Conservation (phyloP, 2,797 vertebrate genomes). For the Buphagus erythrorhynchus region DNA sequence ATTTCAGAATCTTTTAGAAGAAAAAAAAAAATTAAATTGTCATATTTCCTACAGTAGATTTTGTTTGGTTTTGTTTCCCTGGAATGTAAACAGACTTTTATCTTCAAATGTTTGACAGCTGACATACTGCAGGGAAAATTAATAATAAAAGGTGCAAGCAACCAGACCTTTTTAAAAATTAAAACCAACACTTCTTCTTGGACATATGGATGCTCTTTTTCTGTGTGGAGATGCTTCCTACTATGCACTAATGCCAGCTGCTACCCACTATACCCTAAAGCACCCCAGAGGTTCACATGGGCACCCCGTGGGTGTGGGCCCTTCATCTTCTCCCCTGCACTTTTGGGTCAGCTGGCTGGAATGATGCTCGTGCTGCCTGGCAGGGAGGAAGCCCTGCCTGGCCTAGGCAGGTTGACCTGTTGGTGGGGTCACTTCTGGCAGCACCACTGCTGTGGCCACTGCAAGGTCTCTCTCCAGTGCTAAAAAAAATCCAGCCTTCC, state of each 20-base stretch:
- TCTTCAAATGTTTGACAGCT: neutral
- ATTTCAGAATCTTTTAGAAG: neutral
- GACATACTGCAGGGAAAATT: neutral
- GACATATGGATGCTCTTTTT: neutral
- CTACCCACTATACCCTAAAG: neutral
- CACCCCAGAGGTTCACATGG: neutral
- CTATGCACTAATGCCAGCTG: neutral
- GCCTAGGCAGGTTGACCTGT: neutral
- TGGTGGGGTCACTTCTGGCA: neutral
- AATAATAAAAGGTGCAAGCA: neutral
- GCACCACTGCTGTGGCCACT: neutral
- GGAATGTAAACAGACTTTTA: neutral
- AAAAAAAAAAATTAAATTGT: neutral
- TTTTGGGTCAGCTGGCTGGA: neutral
- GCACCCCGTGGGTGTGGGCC: rapidly evolving
- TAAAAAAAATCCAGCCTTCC: neutral
- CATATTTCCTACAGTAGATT: neutral
- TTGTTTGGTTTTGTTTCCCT: neutral
- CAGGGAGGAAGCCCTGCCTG: neutral
- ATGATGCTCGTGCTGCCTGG: neutral
- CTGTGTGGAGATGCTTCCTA: rapidly evolving
- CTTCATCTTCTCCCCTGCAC: neutral
- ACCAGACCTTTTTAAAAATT: neutral
- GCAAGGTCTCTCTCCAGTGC: neutral
- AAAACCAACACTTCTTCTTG: neutral